Base-by-base conservation (phyloP, 2,888 invertebrate species). In the Nephrotoma appendiculata region DNA sequence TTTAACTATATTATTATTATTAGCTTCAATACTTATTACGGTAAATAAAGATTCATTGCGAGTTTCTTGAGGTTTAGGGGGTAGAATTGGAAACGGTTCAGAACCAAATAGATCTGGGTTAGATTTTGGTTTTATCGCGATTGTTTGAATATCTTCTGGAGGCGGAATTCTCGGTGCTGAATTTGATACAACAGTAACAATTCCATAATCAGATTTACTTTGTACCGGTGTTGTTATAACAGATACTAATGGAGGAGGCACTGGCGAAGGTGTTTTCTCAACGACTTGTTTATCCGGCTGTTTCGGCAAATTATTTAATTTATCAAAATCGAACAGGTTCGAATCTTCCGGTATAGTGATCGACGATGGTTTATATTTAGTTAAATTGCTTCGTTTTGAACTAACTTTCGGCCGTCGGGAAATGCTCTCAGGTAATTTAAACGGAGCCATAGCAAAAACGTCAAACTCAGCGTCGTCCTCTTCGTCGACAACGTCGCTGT, bases 371-470 rank as follows among this genome's bases (percentile, higher is more conserved):
- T 45, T 44, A 85, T 57, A 43, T 41, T 52, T 85, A 41, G 5
- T 15, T 7, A 19, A 43, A 71, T 42, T 52, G 2, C 5, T 9
- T 12, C 15, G 45, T 44, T 85, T 83, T 31, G 71, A 83, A 43
- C 41, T 15, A 44, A 43, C 84, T 87, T 87, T 57, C 41, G 71
- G 86, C 44, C 15, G 87, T 86, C 87, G 86, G 3, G 91, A 89
- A 43, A 89, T 87, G n/a, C 88, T 89, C 2, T 88, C 89, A 2
- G 91, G 91, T 89, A 91, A 89, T 89, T 91, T 91, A 88, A 95
- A 95, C 0, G 95, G 95, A 0, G 95, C 95, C 91, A 94, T 91
- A 0, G 95, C 95, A 90, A 95, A 95, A 0, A 95, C 95, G 89
- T 95, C 95, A 0, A 92, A 88, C 86, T 93, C 93, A 57, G 92